These are phyloP conservation scores for Mactromeris polynyma DNA, from an alignment of 2,888 invertebrate species.

Conservation along the genomic window DNA sequence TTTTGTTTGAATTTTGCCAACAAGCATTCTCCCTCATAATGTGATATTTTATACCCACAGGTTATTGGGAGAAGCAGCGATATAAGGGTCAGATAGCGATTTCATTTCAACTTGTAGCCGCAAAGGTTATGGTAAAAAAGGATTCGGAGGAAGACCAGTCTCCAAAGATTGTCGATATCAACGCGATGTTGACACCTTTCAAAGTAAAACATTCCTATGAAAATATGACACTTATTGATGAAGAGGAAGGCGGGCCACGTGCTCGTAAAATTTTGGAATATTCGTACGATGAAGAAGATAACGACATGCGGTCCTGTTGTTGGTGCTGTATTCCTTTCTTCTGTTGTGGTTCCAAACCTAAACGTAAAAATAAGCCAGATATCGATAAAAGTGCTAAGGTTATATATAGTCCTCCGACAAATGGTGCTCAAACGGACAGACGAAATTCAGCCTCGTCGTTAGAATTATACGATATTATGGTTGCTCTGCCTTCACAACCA, in stretches of 20 bases:
- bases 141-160: conserved; percentile 73
- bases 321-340: conserved; percentile 51
- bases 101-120: conserved; percentile 79
- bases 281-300: conserved; percentile 74
- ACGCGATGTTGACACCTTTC: conserved; percentile 73
- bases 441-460: conserved; percentile 51
- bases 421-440: conserved; percentile 62
- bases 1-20: too few species aligned
- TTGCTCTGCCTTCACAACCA: conserved; percentile 67
- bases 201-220: conserved; percentile 79
- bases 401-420: conserved; percentile 45
- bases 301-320: conserved; percentile 63
- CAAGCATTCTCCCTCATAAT: too few species aligned
- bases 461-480: conserved; percentile 67
- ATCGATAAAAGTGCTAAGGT: conserved; percentile 52
- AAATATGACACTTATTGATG: conserved; percentile 79
- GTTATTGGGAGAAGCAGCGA: conserved; percentile 82
- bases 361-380: conserved; percentile 44
- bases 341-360: conserved; percentile 36
- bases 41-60: conserved; percentile 65
- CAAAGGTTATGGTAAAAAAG: conserved; percentile 80
- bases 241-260: conserved; percentile 65
- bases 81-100: conserved; percentile 84
- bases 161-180: conserved; percentile 72
- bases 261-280: conserved; percentile 74